Percentiles rank a stretch among this genome's conserved stretches.
These are phyloP conservation scores for Euplexia lucipara DNA, from an alignment of 2,888 invertebrate species.

Conservation along the genomic window DNA sequence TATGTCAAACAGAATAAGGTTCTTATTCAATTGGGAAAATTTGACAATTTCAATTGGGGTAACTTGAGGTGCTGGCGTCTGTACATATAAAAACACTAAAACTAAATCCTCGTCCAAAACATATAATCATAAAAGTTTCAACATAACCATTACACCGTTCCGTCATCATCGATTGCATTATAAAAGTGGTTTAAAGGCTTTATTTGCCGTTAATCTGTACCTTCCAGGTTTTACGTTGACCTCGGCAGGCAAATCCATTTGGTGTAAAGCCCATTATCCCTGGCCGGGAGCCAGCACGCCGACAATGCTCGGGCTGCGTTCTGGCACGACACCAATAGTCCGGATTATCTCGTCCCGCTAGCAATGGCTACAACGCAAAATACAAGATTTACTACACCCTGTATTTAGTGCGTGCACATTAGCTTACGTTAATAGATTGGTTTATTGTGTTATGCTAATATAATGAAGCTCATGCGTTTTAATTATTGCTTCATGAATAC, in stretches of 20 bases:
- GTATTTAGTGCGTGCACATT: slow-evolving; percentile 64
- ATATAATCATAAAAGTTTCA: slow-evolving; percentile 18
- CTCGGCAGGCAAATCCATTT: slow-evolving; percentile 75
- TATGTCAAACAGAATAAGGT: no score
- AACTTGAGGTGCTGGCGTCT: no score
- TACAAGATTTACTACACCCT: slow-evolving; percentile 68
- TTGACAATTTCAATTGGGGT: no score
- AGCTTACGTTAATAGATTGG: slow-evolving; percentile 55
- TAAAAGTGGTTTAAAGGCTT: slow-evolving; percentile 53
- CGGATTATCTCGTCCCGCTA: slow-evolving; percentile 78
- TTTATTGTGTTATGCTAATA: slow-evolving; percentile 52
- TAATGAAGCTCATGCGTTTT: slow-evolving; percentile 26
- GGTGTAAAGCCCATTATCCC: slow-evolving; percentile 76
- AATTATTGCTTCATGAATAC: slow-evolving; percentile 19
- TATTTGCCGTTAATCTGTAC: slow-evolving; percentile 67
- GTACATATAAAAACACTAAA: background rate
- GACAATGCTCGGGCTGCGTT: slow-evolving; percentile 75
- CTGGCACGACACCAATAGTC: slow-evolving; percentile 82
- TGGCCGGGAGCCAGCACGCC: slow-evolving; percentile 81
- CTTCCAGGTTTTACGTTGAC: slow-evolving; percentile 67
- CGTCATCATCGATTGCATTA: slow-evolving; percentile 49
- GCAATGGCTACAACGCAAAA: slow-evolving; percentile 69
- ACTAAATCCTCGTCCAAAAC: background rate
- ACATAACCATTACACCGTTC: slow-evolving; percentile 15
- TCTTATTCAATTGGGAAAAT: no score